Base-by-base conservation (phyloP, 2,113 vertebrate species). In the Tachuris rubrigastra region DNA sequence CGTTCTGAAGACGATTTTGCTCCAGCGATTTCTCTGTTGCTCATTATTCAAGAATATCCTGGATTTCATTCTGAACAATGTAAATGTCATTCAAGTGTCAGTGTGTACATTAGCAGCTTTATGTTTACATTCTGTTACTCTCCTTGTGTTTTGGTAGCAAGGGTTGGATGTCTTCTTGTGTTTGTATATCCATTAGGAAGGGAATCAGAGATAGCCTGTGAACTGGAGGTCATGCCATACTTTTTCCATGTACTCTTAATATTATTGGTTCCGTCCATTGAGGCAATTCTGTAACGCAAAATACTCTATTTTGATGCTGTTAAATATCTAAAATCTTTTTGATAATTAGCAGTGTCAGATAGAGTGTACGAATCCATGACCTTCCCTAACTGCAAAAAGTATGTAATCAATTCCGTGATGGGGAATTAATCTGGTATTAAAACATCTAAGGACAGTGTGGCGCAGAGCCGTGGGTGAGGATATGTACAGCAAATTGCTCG, bases 61-160 rank as follows among this genome's bases (percentile, higher is more conserved):
- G 90, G 93, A 73, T 96, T 92, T 93, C 92, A 95, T 97, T 96
- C 97, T 71, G 92, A 94, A 93, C 97, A 86, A 97, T 96, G 97
- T 98, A 97, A 97, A 97, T 97, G 97, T 97, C 97, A 97, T 94
- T 98, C 98, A 98, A 90, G 91, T 97, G 98, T 97, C 97, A 97
- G 95, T 96, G 93, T 97, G 94, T 97, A 97, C 93, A 86, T 96
- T 94, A 96, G 90, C 96, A 96, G 96, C 90, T 95, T 96, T 91
- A 90, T 98, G 97, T 98, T 98, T 98, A 98, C 97, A 97, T 96
- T 96, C 97, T 93, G 95, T 96, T 97, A 95, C 88, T 97, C 85
- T 95, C 89, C 96, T 96, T 91, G 92, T 95, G 97, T 98, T 97
- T 97, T 97, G 66, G 92, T 95, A 96, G 96, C 97, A 96, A 94